A percentile compares a stretch with the other conserved stretches of the same genome.
phyloP scores from a whole-genome alignment of 2,797 vertebrate species.

The Alosa sapidissima region DNA sequence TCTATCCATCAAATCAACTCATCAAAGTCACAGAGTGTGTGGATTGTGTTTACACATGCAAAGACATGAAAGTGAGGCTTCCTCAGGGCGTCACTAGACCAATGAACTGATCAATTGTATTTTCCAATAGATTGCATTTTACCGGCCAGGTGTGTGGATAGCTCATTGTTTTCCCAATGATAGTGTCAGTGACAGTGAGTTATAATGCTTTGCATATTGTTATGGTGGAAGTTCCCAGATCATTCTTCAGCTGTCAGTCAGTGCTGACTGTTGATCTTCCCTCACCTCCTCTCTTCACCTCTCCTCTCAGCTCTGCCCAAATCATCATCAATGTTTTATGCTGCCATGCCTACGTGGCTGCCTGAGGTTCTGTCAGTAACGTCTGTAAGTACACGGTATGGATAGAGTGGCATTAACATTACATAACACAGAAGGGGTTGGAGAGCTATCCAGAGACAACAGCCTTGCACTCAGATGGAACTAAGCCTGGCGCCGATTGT shows the following conservation, averaged over 20 bases:
- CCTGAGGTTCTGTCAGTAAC: slow-evolving; percentile 24
- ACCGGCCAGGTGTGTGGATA: neutral
- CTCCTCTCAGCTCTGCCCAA: neutral
- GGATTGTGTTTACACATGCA: no score
- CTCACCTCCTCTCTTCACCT: neutral
- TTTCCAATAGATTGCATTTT: neutral
- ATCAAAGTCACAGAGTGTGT: no score
- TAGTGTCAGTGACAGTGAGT: neutral
- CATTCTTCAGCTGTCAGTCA: slow-evolving; percentile 5
- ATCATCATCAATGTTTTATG: neutral
- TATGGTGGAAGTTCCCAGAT: neutral
- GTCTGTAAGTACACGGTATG: neutral
- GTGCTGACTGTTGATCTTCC: neutral
- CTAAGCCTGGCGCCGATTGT: slow-evolving; percentile 26
- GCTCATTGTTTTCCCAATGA: neutral
- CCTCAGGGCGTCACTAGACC: no score
- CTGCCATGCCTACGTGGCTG: neutral
- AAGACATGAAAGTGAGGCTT: no score
- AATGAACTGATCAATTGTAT: no score
- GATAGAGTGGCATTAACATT: neutral
- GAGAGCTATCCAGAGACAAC: neutral
- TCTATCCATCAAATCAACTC: no score
- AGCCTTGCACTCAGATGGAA: neutral
- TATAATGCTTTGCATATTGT: neutral
- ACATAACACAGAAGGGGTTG: neutral